Evolutionary conservation across 2,888 invertebrate species (phyloP).

Genomic region (Lamellibrachia satsuma): DNA sequence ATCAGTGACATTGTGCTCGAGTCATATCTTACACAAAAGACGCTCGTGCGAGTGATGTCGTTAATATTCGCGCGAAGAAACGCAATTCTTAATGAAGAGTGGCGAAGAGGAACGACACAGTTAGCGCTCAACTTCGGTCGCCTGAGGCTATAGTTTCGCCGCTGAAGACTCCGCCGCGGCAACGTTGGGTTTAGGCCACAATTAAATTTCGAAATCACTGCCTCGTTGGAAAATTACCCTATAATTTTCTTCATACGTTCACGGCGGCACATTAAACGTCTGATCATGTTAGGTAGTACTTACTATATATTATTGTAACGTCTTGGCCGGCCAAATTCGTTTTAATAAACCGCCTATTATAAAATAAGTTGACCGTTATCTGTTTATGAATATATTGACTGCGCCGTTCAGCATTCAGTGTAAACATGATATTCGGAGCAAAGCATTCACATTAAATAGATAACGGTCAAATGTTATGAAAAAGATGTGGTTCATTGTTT

Average conservation of each 20-base stretch:
- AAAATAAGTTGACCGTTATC: no score
- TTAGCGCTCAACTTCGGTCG: not conserved
- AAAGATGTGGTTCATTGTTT: no score
- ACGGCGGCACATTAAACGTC: not conserved
- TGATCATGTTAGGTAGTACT: no score
- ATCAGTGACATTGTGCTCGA: not conserved
- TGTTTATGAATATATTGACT: no score
- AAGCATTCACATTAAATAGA: no score
- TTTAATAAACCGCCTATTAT: no score
- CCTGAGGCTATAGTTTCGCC: not conserved
- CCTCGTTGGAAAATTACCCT: not conserved
- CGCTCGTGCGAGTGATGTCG: not conserved
- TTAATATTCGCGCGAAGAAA: conserved; percentile 5
- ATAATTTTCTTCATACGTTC: not conserved
- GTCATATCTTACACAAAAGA: conserved; percentile 12
- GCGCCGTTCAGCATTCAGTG: no score
- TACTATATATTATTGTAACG: no score
- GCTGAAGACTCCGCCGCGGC: not conserved
- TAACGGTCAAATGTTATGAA: no score
- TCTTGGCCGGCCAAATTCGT: no score
- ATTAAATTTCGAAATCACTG: not conserved
- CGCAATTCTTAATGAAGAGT: not conserved
- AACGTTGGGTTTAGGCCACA: not conserved
- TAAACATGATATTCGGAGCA: no score
- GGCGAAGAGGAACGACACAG: not conserved